Conservation (phyloP, 2,797 vertebrate species). For the Acanthiza pusilla region DNA sequence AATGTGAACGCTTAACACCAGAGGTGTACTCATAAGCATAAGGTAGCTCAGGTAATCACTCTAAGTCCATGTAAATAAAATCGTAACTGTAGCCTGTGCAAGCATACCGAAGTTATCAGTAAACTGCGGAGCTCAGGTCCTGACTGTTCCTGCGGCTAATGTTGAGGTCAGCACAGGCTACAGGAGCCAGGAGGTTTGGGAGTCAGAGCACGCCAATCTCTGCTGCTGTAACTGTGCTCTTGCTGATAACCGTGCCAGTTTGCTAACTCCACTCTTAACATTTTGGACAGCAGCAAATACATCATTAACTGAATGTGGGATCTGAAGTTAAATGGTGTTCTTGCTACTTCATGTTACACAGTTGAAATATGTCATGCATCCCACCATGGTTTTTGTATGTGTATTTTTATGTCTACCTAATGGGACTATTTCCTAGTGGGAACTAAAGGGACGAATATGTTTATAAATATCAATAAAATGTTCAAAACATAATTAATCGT, state of each 20-base stretch:
- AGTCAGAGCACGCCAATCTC: neutral
- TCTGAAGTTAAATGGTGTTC: neutral
- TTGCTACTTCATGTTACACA: accelerated
- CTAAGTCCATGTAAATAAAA: neutral
- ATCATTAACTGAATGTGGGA: neutral
- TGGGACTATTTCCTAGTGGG: neutral
- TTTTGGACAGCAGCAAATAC: neutral
- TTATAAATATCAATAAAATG: neutral
- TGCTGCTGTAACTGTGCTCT: neutral
- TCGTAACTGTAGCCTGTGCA: neutral
- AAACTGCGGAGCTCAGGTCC: neutral
- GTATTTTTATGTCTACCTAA: neutral
- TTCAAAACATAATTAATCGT: neutral
- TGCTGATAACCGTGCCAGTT: neutral
- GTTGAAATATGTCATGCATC: neutral
- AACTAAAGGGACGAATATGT: neutral
- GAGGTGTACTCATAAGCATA: neutral
- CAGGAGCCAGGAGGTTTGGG: neutral
- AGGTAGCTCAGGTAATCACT: neutral
- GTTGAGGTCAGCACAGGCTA: neutral
- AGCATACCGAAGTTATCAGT: neutral
- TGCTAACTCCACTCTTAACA: neutral
- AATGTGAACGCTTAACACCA: neutral
- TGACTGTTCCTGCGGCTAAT: neutral
- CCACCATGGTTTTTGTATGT: neutral